Evolutionary conservation across 2,888 invertebrate species (phyloP), one percentile per base, ranked within the genome.

Genomic region (Lordiphosa andalusiaca): DNA sequence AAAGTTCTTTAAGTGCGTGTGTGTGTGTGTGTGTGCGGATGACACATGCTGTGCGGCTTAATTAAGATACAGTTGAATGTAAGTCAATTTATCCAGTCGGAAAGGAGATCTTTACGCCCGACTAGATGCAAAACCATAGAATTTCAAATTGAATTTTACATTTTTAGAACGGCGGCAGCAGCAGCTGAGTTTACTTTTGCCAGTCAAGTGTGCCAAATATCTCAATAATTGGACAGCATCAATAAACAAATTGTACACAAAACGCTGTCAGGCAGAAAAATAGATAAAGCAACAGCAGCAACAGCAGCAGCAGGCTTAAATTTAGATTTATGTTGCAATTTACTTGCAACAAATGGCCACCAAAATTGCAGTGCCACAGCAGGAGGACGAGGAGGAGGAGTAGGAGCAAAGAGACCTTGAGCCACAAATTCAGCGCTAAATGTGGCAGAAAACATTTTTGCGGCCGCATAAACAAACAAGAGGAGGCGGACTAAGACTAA

Each of bases 371-470:
- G 48, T 57, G 56, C 25, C 23, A 23, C 23, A 33, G 53, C 40
- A 48, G 12, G 33, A 39, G 13, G 44, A 16, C 30, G 13, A 6
- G 23, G 4, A 38, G 38, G 23, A 57, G 65, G 51, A 47, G 42
- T 16, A 57, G 35, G 37, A 21, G 21, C 37, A n/a, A n/a, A n/a
- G 47, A 60, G 62, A 65, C 71, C 74, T 73, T 70, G 68, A 60
- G 71, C 66, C 66, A 61, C 64, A 68, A 68, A 71, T 57, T 59
- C 42, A 59, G 44, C 54, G 65, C 55, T 59, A 73, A 73, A 70
- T 64, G 53, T 62, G 73, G 62, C 58, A 69, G 55, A 72, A 71
- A 55, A 56, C 30, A 30, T 44, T 21, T 36, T 38, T 49, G 55
- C 41, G 50, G 60, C 16, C 36, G 47, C 39, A 50, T 42, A 72